Base-by-base conservation (phyloP, 2,113 vertebrate species). In the Pituophis catenifer region DNA sequence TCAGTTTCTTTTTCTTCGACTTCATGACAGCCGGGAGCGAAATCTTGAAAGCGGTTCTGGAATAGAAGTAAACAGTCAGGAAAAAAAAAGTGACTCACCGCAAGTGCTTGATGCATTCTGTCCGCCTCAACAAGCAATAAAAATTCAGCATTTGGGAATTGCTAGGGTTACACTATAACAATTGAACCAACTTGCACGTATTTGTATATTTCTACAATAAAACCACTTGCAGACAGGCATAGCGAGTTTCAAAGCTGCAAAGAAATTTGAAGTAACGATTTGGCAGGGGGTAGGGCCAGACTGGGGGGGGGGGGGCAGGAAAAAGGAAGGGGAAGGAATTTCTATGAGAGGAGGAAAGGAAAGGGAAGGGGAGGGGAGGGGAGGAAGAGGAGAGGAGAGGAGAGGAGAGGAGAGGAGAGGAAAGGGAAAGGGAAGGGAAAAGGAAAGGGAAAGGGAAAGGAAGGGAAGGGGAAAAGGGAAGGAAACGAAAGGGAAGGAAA, bases 21-120 rank as follows among this genome's bases (percentile, higher is more conserved):
- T 99, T 99, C 94, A 99, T 97, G 93, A 99, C 98, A 75, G 99
- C 99, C 21, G 99, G 99, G 58, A 99, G 96, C 0, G 99, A 99
- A 95, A 99, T 99, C 98, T 99, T 99, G 96, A 99, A 99, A 93
- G 98, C 99, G 93, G 99, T 99, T 97, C 99, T 99, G 94, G 54
- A 98, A 97, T 21, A 5, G 95, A 44, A 44, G 8, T 21, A 17
- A 81, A 81, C 8, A 44, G 2, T 95, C 0, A 75, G 24, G 24
- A 23, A 59, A 55, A 92, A 93, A 90, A 50, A n/a, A 33, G 93
- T 52, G 90, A 87, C 57, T 93, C 38, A 54, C 7, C 8, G 3
- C 65, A 33, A n/a, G 13, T 8, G 21, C 4, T 29, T n/a, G 3
- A 15, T 58, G 9, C 29, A 10, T 90, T 53, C 65, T n/a, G 26